Percentiles rank a stretch among this genome's conserved stretches.
Evolutionary conservation across 2,113 vertebrate genomes (phyloP).

Genomic region (Serinus canaria): DNA sequence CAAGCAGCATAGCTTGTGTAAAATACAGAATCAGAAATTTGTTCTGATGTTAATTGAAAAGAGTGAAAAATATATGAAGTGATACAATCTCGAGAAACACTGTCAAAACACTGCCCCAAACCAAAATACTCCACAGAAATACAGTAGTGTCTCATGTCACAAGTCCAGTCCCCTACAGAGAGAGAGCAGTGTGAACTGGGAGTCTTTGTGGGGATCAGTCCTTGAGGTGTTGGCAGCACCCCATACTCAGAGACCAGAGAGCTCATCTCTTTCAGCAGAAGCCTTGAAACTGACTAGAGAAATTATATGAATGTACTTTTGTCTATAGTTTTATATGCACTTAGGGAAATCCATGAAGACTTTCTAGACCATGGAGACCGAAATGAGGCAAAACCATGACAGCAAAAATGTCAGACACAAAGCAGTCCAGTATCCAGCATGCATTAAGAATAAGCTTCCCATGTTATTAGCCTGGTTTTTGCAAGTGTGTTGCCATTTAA

Average conservation of each 20-base stretch:
- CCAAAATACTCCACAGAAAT: background rate
- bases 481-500: background rate
- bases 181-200: background rate
- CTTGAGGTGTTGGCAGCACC: background rate
- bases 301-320: background rate
- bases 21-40: background rate
- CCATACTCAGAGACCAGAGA: background rate
- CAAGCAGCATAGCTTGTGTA: background rate
- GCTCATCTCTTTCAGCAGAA: background rate
- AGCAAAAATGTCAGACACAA: background rate
- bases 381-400: background rate
- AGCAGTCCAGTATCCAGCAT: background rate
- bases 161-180: background rate
- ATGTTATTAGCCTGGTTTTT: background rate
- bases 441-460: background rate
- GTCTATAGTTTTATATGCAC: background rate
- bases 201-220: background rate
- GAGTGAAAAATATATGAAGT: background rate
- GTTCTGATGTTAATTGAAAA: background rate
- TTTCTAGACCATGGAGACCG: background rate
- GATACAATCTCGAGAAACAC: fast-evolving
- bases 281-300: background rate
- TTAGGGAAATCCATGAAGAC: background rate
- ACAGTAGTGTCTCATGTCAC: fast-evolving
- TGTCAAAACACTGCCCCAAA: background rate